Base-by-base conservation (phyloP, 2,888 invertebrate species). In the Nyleta sp. region DNA sequence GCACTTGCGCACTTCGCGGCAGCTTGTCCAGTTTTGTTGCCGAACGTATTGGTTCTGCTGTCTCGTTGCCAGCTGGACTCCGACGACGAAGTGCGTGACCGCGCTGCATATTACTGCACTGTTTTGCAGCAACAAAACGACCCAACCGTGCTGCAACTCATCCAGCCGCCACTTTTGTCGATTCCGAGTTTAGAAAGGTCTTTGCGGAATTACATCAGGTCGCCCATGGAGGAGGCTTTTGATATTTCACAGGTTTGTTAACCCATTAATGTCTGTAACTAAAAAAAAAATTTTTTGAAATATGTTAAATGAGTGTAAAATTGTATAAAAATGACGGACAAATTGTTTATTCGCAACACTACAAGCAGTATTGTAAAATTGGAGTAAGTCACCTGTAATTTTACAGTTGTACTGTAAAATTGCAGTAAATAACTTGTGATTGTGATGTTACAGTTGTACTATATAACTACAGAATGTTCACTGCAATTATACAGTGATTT, bases 1-100 rank as follows among this genome's bases (percentile, higher is more conserved):
- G 98, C 99, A 0, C 94, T 99, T 84, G 98, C 99, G 0, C 98
- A 98, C 89, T 99, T 99, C 89, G 99, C 99, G 1, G 99, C 99
- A 0, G 95, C 97, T 65, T 97, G 98, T 90, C 97, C 97, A 0
- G 95, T 96, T 83, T 92, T 99, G 48, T 91, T 97, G 64, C 95
- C 95, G 8, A 98, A 98, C 87, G 96, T 99, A 67, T 92, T 93
- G 80, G 95, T 97, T 5, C 91, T 98, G 42, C 91, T 97, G 5
- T 94, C 95, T 0, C 94, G 98, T 7, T 98, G 98, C 85, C 96
- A 98, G 89, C 93, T 99, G 92, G 99, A 99, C 89, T 96, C 96
- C 0, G 99, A 99, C 89, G 99, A 99, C 91, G 99, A 99, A 92
- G 99, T 99, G 0, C 93, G 99, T 31, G 99, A 99, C 91, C 93